Evolutionary conservation across 2,797 vertebrate species (phyloP).

Genomic region (Poeciliopsis infans): DNA sequence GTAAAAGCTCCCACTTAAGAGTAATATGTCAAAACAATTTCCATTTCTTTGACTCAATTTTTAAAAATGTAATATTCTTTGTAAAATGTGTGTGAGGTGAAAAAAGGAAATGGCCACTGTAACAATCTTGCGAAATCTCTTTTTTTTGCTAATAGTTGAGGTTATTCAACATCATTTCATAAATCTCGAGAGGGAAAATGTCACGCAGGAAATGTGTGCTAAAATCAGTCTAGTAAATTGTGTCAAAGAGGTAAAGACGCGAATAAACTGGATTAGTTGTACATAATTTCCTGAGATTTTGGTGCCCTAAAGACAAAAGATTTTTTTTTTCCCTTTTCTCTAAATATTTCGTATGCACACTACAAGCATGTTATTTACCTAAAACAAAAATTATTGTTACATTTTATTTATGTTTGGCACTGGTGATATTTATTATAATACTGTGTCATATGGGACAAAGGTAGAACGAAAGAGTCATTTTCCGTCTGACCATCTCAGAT

Average conservation of each 20-base stretch:
- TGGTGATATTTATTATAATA: not conserved
- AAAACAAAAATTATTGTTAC: not conserved
- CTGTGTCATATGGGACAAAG: not conserved
- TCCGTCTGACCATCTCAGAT: not conserved
- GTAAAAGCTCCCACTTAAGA: slow-evolving; percentile 44
- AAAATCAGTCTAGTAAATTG: slow-evolving; percentile 15
- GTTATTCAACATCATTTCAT: slow-evolving; percentile 3
- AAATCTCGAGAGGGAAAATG: slow-evolving; percentile 8
- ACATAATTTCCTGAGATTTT: slow-evolving; percentile 4
- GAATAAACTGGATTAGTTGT: not conserved
- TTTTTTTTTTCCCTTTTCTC: not conserved
- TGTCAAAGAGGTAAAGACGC: not conserved
- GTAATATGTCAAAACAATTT: slow-evolving; percentile 50
- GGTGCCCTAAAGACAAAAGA: not conserved
- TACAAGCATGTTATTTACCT: not conserved
- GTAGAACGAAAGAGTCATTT: not conserved
- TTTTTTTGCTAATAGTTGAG: slow-evolving; percentile 13
- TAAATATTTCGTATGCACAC: not conserved
- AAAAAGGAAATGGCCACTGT: slow-evolving; percentile 15
- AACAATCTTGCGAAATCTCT: slow-evolving; percentile 1
- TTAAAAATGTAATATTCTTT: slow-evolving; percentile 18
- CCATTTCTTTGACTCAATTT: slow-evolving; percentile 24
- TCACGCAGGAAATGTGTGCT: not conserved
- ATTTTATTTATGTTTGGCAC: not conserved
- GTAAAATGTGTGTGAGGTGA: slow-evolving; percentile 12